Evolutionary conservation across 2,888 invertebrate species (phyloP).

Genomic region (Drosophila anceps): DNA sequence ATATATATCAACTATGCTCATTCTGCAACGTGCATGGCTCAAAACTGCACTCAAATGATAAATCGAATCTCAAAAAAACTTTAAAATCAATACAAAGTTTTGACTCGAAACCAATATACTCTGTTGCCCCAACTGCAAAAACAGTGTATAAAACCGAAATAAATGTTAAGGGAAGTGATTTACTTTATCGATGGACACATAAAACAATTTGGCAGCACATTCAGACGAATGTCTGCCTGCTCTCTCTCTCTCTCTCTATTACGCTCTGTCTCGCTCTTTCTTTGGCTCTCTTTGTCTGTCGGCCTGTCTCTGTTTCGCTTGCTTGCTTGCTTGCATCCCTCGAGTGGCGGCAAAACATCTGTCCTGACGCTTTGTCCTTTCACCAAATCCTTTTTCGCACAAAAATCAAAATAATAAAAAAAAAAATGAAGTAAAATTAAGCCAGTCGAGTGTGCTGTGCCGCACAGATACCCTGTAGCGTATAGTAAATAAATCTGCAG

Average conservation of each 20-base stretch:
- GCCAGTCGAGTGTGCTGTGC: too few relatives aligned
- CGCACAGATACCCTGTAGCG: constrained; percentile 1
- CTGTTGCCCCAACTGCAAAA: neutral
- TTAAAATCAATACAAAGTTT: neutral
- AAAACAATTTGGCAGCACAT: constrained; percentile 68
- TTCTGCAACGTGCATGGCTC: too few relatives aligned
- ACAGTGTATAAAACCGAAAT: constrained; percentile 22
- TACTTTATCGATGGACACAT: constrained; percentile 74
- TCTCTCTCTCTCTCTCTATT: constrained; percentile 5
- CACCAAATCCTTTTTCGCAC: constrained; percentile 39
- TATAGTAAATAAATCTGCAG: too few relatives aligned
- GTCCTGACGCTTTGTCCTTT: constrained; percentile 49
- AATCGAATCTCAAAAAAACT: too few relatives aligned
- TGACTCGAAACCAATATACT: neutral
- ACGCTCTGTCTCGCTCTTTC: neutral
- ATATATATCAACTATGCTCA: too few relatives aligned
- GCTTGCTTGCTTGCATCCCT: constrained; percentile 40
- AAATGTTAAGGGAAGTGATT: constrained; percentile 64
- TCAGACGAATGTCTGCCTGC: constrained; percentile 8
- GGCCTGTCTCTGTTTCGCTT: constrained; percentile 5
- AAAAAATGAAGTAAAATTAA: constrained; percentile 12
- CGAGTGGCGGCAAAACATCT: constrained; percentile 59
- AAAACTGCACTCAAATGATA: too few relatives aligned
- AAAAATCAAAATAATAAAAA: constrained; percentile 36
- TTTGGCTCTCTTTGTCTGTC: constrained; percentile 2